A percentile compares a stretch with the other conserved stretches of the same genome.
phyloP scores from a whole-genome alignment of 2,113 vertebrate genomes.

The Alces alces region DNA sequence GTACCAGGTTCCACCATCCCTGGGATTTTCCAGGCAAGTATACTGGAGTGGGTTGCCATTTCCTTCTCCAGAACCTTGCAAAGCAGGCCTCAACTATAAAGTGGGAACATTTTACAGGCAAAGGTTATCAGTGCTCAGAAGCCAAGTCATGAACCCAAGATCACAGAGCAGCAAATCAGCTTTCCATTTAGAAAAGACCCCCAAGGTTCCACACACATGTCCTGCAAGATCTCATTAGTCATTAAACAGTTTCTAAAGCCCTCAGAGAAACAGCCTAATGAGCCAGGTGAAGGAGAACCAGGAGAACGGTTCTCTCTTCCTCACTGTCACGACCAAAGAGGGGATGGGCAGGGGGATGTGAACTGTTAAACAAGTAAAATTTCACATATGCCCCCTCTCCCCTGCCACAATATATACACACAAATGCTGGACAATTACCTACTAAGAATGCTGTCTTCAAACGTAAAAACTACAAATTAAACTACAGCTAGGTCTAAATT shows the following conservation, averaged over 20 bases:
- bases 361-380: neutral
- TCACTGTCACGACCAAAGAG: neutral
- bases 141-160: neutral
- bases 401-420: neutral
- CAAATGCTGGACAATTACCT: constrained; percentile 42
- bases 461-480: constrained; percentile 74
- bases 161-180: neutral
- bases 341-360: neutral
- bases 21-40: too few species aligned
- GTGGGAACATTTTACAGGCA: neutral
- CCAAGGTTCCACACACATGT: neutral
- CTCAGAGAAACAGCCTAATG: neutral
- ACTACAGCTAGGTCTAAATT: constrained; percentile 62
- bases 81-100: neutral
- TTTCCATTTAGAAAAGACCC: neutral
- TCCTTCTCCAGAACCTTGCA: neutral
- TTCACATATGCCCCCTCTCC: neutral
- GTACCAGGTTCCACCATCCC: too few species aligned
- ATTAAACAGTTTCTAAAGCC: neutral
- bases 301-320: neutral
- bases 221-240: neutral
- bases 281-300: neutral
- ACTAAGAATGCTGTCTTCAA: constrained; percentile 55
- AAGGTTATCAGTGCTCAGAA: constrained; percentile 2
- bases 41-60: too few species aligned